Base-by-base conservation (phyloP, 2,113 vertebrate species). In the Anseranas semipalmata region DNA sequence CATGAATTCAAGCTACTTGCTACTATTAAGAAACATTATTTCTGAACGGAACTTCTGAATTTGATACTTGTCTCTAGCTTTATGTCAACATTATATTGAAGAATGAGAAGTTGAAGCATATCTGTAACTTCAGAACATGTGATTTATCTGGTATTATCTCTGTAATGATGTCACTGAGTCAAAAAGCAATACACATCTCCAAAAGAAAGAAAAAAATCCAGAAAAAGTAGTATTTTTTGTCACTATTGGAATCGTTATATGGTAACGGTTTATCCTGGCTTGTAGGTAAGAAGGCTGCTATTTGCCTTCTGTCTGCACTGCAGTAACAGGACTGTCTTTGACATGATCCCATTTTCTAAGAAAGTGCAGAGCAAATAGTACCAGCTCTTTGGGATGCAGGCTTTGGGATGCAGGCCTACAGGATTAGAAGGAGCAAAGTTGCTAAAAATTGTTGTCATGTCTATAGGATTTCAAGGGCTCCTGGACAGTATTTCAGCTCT, bases 11-110 rank as follows among this genome's bases (percentile, higher is more conserved):
- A 81, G 56, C 50, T 68, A 86, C 39, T 22, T 21, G 16, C 67
- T 74, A 58, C 46, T 60, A 81, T 93, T 92, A 86, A 67, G 83
- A 90, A 94, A 77, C 33, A 52, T 67, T 67, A 81, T 81, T 93
- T 80, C 75, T 90, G 91, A 80, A 37, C 39, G 39, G n/a, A 86
- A 75, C 53, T 81, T 90, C 59, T 32, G 10, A 65, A 65, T 86
- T 66, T 75, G 67, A 48, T 84, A 60, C 33, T 77, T 56, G 20
- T 90, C 50, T 88, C 56, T 86, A 75, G 43, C 24, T 90, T 93
- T 91, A 86, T 45, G 39, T 41, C 79, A 86, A 80, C 56, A 58
- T 92, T 78, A 89, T 41, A 60, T 17, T 85, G 71, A 96, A 91
- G 73, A 93, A 93, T 45, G 88, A 77, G 72, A 85, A 74, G 22